Evolutionary conservation across 2,113 vertebrate species (phyloP).

Genomic region (Nothobranchius furzeri): DNA sequence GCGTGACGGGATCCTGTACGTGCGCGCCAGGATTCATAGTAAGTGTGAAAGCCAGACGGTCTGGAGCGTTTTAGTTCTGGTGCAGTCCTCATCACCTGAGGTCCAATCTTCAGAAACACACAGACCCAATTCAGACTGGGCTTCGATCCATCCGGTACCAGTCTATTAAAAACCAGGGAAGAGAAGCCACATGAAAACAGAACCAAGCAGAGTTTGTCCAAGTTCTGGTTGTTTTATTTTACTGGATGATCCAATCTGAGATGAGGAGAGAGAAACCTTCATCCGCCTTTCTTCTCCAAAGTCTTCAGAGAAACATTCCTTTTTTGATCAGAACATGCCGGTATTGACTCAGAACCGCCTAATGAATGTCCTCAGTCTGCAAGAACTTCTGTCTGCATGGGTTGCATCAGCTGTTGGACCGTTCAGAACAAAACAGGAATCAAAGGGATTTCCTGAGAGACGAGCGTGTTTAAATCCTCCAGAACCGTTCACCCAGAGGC

Average conservation of each 20-base stretch:
- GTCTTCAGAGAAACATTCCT: neutral
- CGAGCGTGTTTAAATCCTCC: neutral
- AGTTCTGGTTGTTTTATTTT: too few species aligned
- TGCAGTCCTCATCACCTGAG: too few species aligned
- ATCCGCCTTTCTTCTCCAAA: slow-evolving; percentile 1
- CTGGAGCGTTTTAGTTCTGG: too few species aligned
- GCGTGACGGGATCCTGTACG: slow-evolving; percentile 83
- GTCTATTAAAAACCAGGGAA: too few species aligned
- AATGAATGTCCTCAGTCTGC: slow-evolving; percentile 21
- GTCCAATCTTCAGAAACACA: too few species aligned
- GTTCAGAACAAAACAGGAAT: slow-evolving; percentile 11
- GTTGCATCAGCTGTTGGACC: slow-evolving; percentile 16
- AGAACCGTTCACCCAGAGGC: neutral
- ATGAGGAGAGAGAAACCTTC: neutral
- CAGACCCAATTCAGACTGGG: too few species aligned
- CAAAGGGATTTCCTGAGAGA: slow-evolving; percentile 19
- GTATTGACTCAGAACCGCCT: neutral
- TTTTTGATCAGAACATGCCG: slow-evolving; percentile 15
- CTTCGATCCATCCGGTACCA: too few species aligned
- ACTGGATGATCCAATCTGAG: neutral
- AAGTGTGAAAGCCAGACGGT: slow-evolving; percentile 19
- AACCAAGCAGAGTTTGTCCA: too few species aligned
- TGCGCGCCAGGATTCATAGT: slow-evolving; percentile 93
- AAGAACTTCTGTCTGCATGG: neutral
- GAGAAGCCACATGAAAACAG: too few species aligned